Evolutionary conservation across 2,797 vertebrate species (phyloP).

Genomic region (Myotis planiceps): DNA sequence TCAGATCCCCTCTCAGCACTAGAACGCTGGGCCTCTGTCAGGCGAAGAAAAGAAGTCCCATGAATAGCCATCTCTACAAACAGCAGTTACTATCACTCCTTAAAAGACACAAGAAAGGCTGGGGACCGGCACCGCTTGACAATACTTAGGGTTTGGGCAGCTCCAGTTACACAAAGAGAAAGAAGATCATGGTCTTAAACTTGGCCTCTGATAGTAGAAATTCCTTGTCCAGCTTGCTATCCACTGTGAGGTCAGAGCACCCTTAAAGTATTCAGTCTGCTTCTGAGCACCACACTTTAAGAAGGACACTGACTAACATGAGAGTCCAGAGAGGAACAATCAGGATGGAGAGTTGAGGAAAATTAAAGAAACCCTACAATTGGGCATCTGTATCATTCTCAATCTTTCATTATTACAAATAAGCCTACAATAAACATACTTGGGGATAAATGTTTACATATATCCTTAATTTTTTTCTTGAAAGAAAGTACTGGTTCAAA

Average conservation of each 20-base stretch:
- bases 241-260: neutral
- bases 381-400: neutral
- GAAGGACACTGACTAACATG: neutral
- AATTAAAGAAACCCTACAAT: neutral
- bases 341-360: neutral
- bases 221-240: neutral
- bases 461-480: slow-evolving; percentile 3
- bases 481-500: slow-evolving; percentile 37
- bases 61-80: slow-evolving; percentile 73
- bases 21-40: slow-evolving; percentile 74
- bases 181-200: slow-evolving; percentile 45
- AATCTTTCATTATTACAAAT: slow-evolving; percentile 40
- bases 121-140: slow-evolving; percentile 53
- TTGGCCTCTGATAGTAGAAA: slow-evolving; percentile 38
- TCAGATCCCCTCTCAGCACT: slow-evolving; percentile 22
- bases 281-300: neutral
- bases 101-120: slow-evolving; percentile 63
- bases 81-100: slow-evolving; percentile 58
- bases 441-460: neutral
- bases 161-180: slow-evolving; percentile 12
- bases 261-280: neutral
- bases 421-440: neutral
- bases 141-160: slow-evolving; percentile 48
- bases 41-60: slow-evolving; percentile 68
- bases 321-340: neutral